phyloP scores from a whole-genome alignment of 2,888 invertebrate species.

The Lithosia quadra region DNA sequence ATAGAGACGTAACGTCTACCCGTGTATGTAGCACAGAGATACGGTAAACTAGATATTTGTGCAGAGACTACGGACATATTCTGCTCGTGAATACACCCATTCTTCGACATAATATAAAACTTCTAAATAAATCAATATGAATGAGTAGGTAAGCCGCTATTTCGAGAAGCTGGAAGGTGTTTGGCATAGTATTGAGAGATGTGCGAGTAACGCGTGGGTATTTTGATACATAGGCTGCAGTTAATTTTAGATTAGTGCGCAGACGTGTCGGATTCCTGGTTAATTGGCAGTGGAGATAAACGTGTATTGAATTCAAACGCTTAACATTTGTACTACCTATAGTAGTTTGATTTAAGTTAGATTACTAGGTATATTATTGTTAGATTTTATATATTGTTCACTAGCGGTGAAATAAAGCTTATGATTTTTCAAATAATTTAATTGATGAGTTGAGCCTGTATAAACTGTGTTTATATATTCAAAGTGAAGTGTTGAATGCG shows the following conservation, averaged over 20 bases:
- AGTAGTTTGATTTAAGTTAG: slow-evolving; percentile 22
- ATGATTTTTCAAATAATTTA: background rate
- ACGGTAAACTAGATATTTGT: slow-evolving; percentile 25
- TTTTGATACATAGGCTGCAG: slow-evolving; percentile 87
- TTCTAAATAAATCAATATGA: slow-evolving; percentile 80
- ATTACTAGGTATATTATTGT: background rate
- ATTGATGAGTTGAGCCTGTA: slow-evolving; percentile 34
- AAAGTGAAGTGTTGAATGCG: slow-evolving; percentile 77
- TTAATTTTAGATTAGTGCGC: slow-evolving; percentile 87
- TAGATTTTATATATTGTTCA: slow-evolving; percentile 11
- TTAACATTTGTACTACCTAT: slow-evolving; percentile 38
- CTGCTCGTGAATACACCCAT: slow-evolving; percentile 54
- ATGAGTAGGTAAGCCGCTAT: slow-evolving; percentile 79
- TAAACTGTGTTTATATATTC: slow-evolving; percentile 54
- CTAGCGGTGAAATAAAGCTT: slow-evolving; percentile 10
- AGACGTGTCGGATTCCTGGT: slow-evolving; percentile 86
- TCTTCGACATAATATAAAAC: slow-evolving; percentile 59
- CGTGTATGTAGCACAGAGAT: slow-evolving; percentile 38
- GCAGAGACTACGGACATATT: slow-evolving; percentile 49
- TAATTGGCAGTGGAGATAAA: slow-evolving; percentile 85
- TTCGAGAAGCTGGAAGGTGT: slow-evolving; percentile 86
- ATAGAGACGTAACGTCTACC: slow-evolving; percentile 60
- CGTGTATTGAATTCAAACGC: slow-evolving; percentile 69
- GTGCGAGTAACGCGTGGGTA: slow-evolving; percentile 85
- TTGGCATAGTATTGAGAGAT: slow-evolving; percentile 87